A percentile compares a stretch with the other conserved stretches of the same genome.
Conservation (phyloP, 1,140 invertebrate species). For the Drosophila micromelanica region DNA sequence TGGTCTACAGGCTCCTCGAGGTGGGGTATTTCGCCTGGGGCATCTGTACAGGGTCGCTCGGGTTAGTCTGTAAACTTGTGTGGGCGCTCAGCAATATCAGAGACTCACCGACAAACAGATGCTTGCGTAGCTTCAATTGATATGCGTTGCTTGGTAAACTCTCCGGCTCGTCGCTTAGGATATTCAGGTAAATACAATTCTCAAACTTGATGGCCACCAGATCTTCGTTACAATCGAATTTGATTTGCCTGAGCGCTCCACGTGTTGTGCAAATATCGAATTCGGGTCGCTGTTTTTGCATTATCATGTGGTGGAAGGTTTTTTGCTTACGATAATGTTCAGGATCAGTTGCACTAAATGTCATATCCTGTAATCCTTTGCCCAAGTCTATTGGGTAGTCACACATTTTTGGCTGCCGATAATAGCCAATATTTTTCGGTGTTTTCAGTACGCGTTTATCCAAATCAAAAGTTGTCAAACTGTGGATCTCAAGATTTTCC, state of each 20-base stretch:
- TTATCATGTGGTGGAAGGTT: conserved; percentile 14
- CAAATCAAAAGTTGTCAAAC: background rate
- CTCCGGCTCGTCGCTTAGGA: no score
- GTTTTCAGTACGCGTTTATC: background rate
- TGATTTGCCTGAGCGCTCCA: background rate
- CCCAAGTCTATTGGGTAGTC: conserved; percentile 30
- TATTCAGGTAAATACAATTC: conserved; percentile 11
- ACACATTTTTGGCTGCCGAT: background rate
- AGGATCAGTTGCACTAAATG: conserved; percentile 1
- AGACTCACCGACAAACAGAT: conserved; percentile 24
- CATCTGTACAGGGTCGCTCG: background rate
- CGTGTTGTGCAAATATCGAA: conserved; percentile 31
- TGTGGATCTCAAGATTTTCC: background rate
- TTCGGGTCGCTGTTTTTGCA: conserved; percentile 1
- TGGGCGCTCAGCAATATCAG: no score
- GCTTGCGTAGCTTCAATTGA: conserved; percentile 20
- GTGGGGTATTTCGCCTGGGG: background rate
- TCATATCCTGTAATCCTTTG: conserved; percentile 2
- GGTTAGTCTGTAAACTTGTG: background rate
- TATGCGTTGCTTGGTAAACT: background rate
- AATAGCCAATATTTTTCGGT: conserved; percentile 15
- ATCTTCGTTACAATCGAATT: background rate
- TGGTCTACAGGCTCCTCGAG: conserved; percentile 7
- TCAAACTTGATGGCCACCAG: conserved; percentile 15
- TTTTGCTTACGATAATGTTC: conserved; percentile 9